Evolutionary conservation across 1,140 invertebrate species (phyloP).

Genomic region (Sinella curviseta): DNA sequence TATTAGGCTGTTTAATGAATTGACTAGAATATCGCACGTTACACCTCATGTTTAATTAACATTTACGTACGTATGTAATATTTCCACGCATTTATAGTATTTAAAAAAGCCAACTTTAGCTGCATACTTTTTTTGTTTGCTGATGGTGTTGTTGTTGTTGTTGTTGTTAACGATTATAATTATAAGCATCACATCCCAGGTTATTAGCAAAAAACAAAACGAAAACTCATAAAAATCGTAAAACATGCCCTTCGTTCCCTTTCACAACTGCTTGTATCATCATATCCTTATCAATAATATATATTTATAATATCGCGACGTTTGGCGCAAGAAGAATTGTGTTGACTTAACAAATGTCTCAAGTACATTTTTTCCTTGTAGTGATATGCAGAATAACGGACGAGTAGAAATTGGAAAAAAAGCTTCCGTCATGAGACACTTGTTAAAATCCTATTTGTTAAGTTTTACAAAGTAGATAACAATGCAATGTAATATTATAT

Average conservation of each 20-base stretch:
- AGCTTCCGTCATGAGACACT: neutral
- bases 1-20: constrained; percentile 19
- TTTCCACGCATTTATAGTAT: too few species aligned
- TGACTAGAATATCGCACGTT: constrained; percentile 23
- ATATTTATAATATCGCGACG: neutral
- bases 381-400: constrained; percentile 15
- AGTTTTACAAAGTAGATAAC: constrained; percentile 20
- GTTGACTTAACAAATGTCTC: neutral
- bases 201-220: too few species aligned
- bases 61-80: neutral
- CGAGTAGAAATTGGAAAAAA: constrained; percentile 5
- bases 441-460: neutral
- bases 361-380: neutral
- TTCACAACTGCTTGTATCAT: neutral
- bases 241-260: neutral
- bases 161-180: too few species aligned
- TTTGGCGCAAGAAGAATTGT: neutral
- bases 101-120: neutral
- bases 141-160: too few species aligned
- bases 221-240: too few species aligned
- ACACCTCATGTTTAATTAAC: constrained; percentile 9
- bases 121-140: neutral
- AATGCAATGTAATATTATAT: constrained; percentile 7
- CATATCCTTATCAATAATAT: neutral
- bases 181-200: too few species aligned